Conservation (phyloP, 2,797 vertebrate genomes). For the Denticeps clupeoides region DNA sequence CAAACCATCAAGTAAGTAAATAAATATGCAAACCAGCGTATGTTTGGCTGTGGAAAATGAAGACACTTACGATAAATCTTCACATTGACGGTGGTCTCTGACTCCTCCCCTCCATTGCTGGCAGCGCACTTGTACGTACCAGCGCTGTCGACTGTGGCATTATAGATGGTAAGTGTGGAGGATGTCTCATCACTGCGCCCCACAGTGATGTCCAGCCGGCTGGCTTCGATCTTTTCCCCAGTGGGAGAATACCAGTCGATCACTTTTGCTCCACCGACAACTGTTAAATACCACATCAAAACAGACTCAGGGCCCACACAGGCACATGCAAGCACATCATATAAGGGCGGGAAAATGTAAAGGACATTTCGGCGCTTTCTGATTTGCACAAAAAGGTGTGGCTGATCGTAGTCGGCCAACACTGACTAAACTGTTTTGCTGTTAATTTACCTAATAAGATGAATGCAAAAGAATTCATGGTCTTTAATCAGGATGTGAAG, state of each 20-base stretch:
- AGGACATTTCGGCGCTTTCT: background rate
- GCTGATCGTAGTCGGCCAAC: no score
- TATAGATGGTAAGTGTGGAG: slow-evolving; percentile 91
- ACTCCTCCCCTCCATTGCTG: slow-evolving; percentile 67
- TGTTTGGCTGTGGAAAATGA: background rate
- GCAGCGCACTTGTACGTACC: slow-evolving; percentile 93
- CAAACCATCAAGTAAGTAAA: background rate
- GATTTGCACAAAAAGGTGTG: no score
- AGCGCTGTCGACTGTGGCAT: slow-evolving; percentile 75
- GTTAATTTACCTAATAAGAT: no score
- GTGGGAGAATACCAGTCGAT: slow-evolving; percentile 91
- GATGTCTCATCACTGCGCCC: slow-evolving; percentile 80
- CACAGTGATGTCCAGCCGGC: slow-evolving; percentile 81
- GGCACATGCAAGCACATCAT: slow-evolving; percentile 84
- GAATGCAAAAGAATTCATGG: no score
- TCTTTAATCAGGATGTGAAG: no score
- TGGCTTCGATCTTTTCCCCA: slow-evolving; percentile 76
- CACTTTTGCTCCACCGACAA: slow-evolving; percentile 76
- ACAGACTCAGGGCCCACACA: slow-evolving; percentile 57
- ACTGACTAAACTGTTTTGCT: no score
- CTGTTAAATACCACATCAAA: slow-evolving; percentile 42
- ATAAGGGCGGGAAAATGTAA: background rate
- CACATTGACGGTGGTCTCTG: slow-evolving; percentile 84
- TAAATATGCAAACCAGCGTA: no score
- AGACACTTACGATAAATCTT: slow-evolving; percentile 86